Conservation (phyloP, 2,113 vertebrate species). For the Aphyosemion australe region DNA sequence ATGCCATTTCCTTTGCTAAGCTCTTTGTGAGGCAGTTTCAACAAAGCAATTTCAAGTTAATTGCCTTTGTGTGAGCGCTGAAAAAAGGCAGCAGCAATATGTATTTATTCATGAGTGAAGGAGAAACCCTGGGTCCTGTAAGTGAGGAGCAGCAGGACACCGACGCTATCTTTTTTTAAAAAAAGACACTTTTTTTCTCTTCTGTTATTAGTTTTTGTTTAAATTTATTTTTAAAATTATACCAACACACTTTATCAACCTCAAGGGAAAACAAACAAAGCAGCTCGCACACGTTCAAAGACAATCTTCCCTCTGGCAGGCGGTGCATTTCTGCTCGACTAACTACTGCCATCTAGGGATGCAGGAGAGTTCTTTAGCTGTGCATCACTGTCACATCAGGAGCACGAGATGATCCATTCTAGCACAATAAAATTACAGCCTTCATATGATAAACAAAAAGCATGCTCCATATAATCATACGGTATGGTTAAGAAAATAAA, state of each 20-base stretch:
- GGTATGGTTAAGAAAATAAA: background rate
- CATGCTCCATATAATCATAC: background rate
- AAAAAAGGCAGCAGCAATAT: conserved; percentile 31
- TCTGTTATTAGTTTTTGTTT: conserved; percentile 41
- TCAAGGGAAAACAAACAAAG: conserved; percentile 47
- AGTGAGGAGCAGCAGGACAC: conserved; percentile 32
- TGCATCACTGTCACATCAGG: conserved; percentile 15
- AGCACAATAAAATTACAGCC: conserved; percentile 5
- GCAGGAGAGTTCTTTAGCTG: conserved; percentile 24
- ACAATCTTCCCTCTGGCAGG: conserved; percentile 9
- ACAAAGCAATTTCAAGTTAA: conserved; percentile 71
- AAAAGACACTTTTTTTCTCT: background rate
- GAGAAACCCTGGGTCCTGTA: conserved; percentile 35
- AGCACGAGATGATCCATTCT: background rate
- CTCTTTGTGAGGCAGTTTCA: conserved; percentile 61
- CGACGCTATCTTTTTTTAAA: conserved; percentile 9
- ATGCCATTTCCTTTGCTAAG: conserved; percentile 55
- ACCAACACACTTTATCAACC: conserved; percentile 51
- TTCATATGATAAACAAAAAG: background rate
- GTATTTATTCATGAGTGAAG: conserved; percentile 62
- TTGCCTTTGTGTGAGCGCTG: conserved; percentile 54
- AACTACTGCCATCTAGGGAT: conserved; percentile 86
- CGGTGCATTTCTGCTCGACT: conserved; percentile 62
- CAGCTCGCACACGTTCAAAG: conserved; percentile 35
- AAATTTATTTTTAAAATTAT: conserved; percentile 51